These are phyloP conservation scores for Momotus momota DNA, from an alignment of 2,797 vertebrate species.

Conservation along the genomic window DNA sequence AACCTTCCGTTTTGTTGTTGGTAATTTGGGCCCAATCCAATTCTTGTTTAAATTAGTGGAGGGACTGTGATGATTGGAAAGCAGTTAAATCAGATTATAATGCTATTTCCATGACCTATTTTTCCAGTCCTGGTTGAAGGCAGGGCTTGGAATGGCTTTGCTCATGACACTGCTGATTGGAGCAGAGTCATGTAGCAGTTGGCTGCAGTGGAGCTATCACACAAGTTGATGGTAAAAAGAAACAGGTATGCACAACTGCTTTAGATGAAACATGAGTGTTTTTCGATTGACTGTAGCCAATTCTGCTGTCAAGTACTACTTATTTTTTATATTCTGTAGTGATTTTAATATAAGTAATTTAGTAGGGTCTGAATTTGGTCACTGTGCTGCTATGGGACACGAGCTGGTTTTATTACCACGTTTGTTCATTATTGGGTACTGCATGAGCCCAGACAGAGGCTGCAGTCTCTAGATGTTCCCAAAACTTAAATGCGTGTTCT, in stretches of 20 bases:
- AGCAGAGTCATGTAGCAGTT: neutral
- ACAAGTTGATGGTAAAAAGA: neutral
- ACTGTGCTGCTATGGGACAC: neutral
- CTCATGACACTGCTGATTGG: neutral
- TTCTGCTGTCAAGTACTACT: neutral
- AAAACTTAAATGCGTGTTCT: neutral
- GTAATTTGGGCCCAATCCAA: neutral
- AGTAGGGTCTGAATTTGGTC: neutral
- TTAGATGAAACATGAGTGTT: rapidly evolving
- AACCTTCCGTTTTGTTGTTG: neutral
- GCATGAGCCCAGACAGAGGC: neutral
- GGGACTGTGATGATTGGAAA: neutral
- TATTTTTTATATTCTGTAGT: neutral
- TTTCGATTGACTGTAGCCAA: neutral
- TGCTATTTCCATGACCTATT: neutral
- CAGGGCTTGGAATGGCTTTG: neutral
- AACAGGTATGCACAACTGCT: neutral
- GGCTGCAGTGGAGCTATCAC: neutral
- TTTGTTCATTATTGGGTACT: neutral
- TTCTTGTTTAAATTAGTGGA: neutral
- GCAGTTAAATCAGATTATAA: constrained; percentile 4
- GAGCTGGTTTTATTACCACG: neutral
- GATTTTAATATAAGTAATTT: neutral
- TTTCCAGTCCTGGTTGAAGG: neutral
- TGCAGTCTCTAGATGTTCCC: neutral